Base-by-base conservation (phyloP, 2,888 invertebrate species). In the Caenorhabditis imperialis region DNA sequence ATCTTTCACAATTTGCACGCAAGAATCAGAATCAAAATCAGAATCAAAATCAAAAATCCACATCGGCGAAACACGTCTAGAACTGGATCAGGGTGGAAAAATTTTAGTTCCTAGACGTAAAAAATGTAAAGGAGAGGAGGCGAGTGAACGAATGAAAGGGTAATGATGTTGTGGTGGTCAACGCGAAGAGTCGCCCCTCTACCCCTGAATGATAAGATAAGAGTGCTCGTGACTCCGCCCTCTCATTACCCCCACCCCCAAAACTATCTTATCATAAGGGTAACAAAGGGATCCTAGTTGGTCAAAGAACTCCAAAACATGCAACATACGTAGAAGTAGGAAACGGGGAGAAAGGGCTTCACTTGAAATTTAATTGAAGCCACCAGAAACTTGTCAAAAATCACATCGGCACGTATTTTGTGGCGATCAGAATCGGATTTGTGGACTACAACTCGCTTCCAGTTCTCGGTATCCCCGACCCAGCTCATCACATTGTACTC, bases 201-300 rank as follows among this genome's bases (percentile, higher is more conserved):
- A 35, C 20, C 48, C 44, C 18, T 27, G 25, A 54, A 57, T 57
- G 67, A 67, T 67, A 67, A 45, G 27, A 44, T 12, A 10, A 18
- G 4, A 14, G 50, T 37, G 57, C 51, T 57, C 67, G 3, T 25
- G 67, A 50, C 67, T 58, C 67, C 67, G 42, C 67, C 67, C 35
- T 12, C 30, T 20, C 25, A 3, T 1, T 23, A 20, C 44, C 12
- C 30, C 42, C 45, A 35, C 37, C n/a, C n/a, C n/a, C n/a, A n/a
- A n/a, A n/a, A n/a, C n/a, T n/a, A n/a, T n/a, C n/a, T n/a, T n/a
- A n/a, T n/a, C n/a, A n/a, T n/a, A n/a, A n/a, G n/a, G n/a, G n/a
- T n/a, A n/a, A n/a, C n/a, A n/a, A n/a, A n/a, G n/a, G n/a, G n/a
- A n/a, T n/a, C n/a, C n/a, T n/a, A n/a, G n/a, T n/a, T n/a, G n/a